Percentiles rank a stretch among this genome's conserved stretches.
phyloP scores from a whole-genome alignment of 2,888 invertebrate species.

The Clitarchus hookeri region DNA sequence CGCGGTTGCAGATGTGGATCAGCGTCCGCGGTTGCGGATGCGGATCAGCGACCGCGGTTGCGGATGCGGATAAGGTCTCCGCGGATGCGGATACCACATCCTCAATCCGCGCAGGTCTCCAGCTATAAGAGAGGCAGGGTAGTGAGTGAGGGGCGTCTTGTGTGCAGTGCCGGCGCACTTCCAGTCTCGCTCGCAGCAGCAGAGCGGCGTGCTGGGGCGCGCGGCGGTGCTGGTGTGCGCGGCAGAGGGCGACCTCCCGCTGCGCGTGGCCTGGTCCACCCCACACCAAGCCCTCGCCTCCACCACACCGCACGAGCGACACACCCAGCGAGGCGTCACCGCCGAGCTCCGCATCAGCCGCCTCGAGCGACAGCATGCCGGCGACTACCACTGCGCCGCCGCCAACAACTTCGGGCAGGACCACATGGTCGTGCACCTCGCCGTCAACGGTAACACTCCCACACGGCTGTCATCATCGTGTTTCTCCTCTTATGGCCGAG shows the following conservation, averaged over 20 bases:
- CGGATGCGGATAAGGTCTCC: too few relatives aligned
- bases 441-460: slow-evolving; percentile 54
- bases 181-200: slow-evolving; percentile 48
- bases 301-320: slow-evolving; percentile 45
- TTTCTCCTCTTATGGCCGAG: too few relatives aligned
- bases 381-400: slow-evolving; percentile 55
- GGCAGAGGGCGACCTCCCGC: slow-evolving; percentile 55
- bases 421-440: slow-evolving; percentile 54
- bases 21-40: too few relatives aligned
- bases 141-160: too few relatives aligned
- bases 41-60: too few relatives aligned
- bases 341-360: slow-evolving; percentile 50
- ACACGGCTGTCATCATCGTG: too few relatives aligned
- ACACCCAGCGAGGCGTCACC: slow-evolving; percentile 50
- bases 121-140: too few relatives aligned
- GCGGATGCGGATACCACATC: not conserved
- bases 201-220: slow-evolving; percentile 52
- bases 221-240: slow-evolving; percentile 53
- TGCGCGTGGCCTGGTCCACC: slow-evolving; percentile 54
- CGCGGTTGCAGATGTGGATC: too few relatives aligned
- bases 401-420: slow-evolving; percentile 58
- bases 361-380: slow-evolving; percentile 48
- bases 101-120: slow-evolving; percentile 50
- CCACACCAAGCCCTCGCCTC: slow-evolving; percentile 40
- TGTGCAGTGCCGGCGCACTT: slow-evolving; percentile 47